These are phyloP conservation scores for Eristalis tenax DNA, from an alignment of 2,888 invertebrate species.

Conservation along the genomic window DNA sequence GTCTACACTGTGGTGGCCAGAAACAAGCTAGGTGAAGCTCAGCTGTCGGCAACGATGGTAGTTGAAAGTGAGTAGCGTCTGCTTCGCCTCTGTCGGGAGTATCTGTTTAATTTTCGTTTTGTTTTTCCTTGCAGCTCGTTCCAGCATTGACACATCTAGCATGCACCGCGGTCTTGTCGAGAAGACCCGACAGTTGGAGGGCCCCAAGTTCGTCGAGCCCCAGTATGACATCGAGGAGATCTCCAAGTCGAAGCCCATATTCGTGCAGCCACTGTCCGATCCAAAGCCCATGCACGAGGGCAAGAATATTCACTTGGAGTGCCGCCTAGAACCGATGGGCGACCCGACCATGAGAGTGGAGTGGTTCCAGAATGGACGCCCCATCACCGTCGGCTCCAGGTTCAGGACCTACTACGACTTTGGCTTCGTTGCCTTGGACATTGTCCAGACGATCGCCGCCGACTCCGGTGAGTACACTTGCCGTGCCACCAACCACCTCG, in stretches of 20 bases:
- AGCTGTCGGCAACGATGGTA: conserved; percentile 90
- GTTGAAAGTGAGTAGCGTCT: conserved; percentile 89
- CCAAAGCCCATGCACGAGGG: conserved; percentile 93
- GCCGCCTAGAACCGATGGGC: conserved; percentile 95
- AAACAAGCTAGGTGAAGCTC: conserved; percentile 94
- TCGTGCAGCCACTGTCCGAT: conserved; percentile 93
- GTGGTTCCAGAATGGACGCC: conserved; percentile 96
- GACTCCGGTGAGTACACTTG: conserved; percentile 98
- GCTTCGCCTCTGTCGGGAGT: not conserved
- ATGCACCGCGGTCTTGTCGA: conserved; percentile 93
- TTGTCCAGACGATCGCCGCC: conserved; percentile 94
- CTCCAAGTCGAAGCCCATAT: conserved; percentile 96
- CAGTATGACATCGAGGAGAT: conserved; percentile 95
- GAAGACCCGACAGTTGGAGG: conserved; percentile 93
- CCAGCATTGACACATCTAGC: conserved; percentile 93
- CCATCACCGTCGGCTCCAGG: conserved; percentile 93
- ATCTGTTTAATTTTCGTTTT: not conserved
- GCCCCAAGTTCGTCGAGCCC: conserved; percentile 91
- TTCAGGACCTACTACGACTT: conserved; percentile 98
- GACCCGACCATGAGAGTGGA: conserved; percentile 97
- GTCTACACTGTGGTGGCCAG: conserved; percentile 96
- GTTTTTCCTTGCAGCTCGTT: conserved; percentile 86
- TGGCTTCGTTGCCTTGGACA: conserved; percentile 97
- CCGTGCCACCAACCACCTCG: conserved; percentile 95
- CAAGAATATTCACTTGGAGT: conserved; percentile 94